phyloP scores from a whole-genome alignment of 1,140 invertebrate species.

The Streblospio benedicti region DNA sequence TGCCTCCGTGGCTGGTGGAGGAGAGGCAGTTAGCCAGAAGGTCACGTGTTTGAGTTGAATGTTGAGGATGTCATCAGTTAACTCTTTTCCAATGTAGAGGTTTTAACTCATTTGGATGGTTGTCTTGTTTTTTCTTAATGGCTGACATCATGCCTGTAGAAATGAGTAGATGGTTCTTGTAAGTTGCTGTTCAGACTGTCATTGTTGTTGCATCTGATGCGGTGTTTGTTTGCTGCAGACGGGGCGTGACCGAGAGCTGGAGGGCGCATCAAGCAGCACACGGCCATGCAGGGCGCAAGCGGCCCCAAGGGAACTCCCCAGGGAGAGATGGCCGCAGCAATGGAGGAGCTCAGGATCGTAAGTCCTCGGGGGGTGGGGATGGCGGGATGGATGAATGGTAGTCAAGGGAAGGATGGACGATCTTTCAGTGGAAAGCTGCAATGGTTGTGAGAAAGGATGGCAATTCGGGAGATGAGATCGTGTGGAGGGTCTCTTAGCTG shows the following conservation, averaged over 20 bases:
- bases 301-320: constrained; percentile 39
- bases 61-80: not conserved
- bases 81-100: not conserved
- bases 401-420: no score
- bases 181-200: not conserved
- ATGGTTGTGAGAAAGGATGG: no score
- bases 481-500: no score
- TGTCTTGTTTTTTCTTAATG: not conserved
- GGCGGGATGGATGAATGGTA: no score
- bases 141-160: not conserved
- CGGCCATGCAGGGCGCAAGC: constrained; percentile 36
- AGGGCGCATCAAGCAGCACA: constrained; percentile 37
- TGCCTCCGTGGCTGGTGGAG: no score
- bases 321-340: constrained; percentile 40
- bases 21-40: not conserved
- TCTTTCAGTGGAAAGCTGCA: no score
- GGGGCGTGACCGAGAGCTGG: constrained; percentile 34
- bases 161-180: not conserved
- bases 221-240: constrained; percentile 1
- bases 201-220: not conserved
- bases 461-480: no score
- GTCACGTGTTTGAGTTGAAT: not conserved
- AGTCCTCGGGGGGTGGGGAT: no score
- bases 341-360: constrained; percentile 38
- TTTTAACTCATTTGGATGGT: not conserved